Conservation (phyloP, 2,797 vertebrate genomes). For the Rhinella marina region DNA sequence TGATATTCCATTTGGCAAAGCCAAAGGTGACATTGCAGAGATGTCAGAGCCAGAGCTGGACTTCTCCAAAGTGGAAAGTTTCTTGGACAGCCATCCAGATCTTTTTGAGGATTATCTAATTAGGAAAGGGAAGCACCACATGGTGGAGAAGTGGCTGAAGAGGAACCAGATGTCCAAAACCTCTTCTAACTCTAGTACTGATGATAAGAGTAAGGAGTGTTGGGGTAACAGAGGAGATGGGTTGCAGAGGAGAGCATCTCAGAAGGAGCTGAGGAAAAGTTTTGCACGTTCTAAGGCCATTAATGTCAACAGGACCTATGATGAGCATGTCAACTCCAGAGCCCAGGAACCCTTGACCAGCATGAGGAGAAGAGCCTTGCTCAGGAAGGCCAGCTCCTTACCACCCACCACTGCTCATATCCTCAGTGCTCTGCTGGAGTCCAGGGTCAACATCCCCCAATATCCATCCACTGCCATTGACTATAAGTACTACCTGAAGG, state of each 20-base stretch:
- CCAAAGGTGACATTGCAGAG: slow-evolving; percentile 62
- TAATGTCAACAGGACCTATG: slow-evolving; percentile 95
- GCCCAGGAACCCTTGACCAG: slow-evolving; percentile 94
- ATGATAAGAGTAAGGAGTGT: slow-evolving; percentile 75
- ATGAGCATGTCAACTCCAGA: slow-evolving; percentile 91
- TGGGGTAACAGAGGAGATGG: slow-evolving; percentile 78
- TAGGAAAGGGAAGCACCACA: slow-evolving; percentile 85
- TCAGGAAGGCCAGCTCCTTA: slow-evolving; percentile 95
- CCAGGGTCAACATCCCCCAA: slow-evolving; percentile 94
- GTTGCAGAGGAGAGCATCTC: slow-evolving; percentile 87
- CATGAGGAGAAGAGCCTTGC: slow-evolving; percentile 89
- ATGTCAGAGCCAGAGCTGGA: slow-evolving; percentile 85
- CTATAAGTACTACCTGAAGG: slow-evolving; percentile 95
- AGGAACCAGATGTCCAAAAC: slow-evolving; percentile 75
- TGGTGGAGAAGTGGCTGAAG: slow-evolving; percentile 94
- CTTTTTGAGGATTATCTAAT: slow-evolving; percentile 90
- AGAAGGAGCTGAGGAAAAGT: slow-evolving; percentile 94
- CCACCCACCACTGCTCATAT: slow-evolving; percentile 96
- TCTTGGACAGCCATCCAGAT: slow-evolving; percentile 92
- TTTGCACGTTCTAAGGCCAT: slow-evolving; percentile 96
- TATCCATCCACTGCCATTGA: slow-evolving; percentile 94
- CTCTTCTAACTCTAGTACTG: slow-evolving; percentile 66
- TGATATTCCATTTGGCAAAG: not conserved
- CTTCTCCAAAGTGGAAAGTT: slow-evolving; percentile 95
- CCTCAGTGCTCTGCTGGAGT: slow-evolving; percentile 95